Base-by-base conservation (phyloP, 2,888 invertebrate genomes). In the Rutpela maculata region DNA sequence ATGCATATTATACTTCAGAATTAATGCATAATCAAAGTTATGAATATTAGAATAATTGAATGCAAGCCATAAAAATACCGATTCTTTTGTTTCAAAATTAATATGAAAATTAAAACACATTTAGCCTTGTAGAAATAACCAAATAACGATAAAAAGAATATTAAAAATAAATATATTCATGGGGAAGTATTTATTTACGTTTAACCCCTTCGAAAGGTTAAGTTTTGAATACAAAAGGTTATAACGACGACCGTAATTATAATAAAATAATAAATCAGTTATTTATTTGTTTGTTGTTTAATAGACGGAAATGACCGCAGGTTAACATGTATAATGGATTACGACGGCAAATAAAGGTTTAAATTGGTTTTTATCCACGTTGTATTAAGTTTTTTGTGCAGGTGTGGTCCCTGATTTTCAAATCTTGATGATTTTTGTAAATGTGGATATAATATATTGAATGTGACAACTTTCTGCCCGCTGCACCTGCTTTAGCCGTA, bases 91-190 rank as follows among this genome's bases (percentile, higher is more conserved):
- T 60, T 67, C 35, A 66, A 74, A 66, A 66, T 66, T 66, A 38
- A 74, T 74, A 50, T 59, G 74, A 66, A 66, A 67, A 74, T 67
- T 66, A 74, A 66, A n/a, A 57, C 60, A 57, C 57, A 10, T 60
- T 70, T 60, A 59, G 43, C 70, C 70, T 70, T 70, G 57, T 59
- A 70, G 26, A 55, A 50, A 67, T 55, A 55, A 55, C 26, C 63
- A 63, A 50, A 62, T 17, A 35, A 31, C 71, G 22, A 62, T 50
- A 62, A 62, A 71, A 60, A 63, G 17, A 63, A 62, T 26, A 63
- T 62, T 72, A 55, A 63, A 72, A 62, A 63, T 63, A 63, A 75
- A 75, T 75, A 69, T 75, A 75, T 75, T 75, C 75, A 75, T 75
- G 68, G 68, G 67, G 62, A 57, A 67, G 65, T 35, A 60, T 68